Conservation (phyloP, 1,140 invertebrate species). For the Pogonus chalceus region DNA sequence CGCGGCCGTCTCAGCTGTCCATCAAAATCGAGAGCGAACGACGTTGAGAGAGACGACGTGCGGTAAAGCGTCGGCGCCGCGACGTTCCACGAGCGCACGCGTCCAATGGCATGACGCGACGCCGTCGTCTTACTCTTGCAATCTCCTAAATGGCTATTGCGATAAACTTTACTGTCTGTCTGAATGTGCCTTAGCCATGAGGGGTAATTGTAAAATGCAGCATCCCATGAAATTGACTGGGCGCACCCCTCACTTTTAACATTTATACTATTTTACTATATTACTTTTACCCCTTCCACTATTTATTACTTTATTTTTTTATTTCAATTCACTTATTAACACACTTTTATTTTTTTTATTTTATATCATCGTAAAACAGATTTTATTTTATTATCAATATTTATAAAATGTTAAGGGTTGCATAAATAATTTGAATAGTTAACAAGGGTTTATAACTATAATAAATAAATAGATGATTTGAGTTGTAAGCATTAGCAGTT, state of each 20-base stretch:
- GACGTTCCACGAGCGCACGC: neutral
- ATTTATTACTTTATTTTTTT: too few relatives aligned
- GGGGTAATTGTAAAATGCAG: slow-evolving; percentile 24
- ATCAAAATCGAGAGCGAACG: slow-evolving; percentile 4
- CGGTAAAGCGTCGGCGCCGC: neutral
- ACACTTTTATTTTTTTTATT: too few relatives aligned
- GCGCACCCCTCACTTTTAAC: slow-evolving; percentile 8
- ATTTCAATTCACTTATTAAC: too few relatives aligned
- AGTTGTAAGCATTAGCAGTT: too few relatives aligned
- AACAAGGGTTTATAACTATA: too few relatives aligned
- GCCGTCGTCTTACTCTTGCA: slow-evolving; percentile 16
- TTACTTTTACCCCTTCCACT: too few relatives aligned
- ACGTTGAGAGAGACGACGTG: neutral
- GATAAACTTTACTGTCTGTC: slow-evolving; percentile 12
- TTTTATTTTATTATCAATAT: too few relatives aligned
- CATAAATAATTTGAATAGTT: too few relatives aligned
- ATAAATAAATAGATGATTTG: too few relatives aligned
- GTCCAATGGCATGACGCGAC: neutral
- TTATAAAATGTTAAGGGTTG: too few relatives aligned
- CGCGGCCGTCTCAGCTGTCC: slow-evolving; percentile 4
- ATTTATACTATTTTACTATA: too few relatives aligned
- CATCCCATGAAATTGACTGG: slow-evolving; percentile 24
- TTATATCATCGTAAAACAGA: too few relatives aligned
- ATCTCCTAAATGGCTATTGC: slow-evolving; percentile 19
- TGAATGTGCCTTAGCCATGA: neutral